These are phyloP conservation scores for Cydia pomonella DNA, from an alignment of 1,140 invertebrate species.

Conservation along the genomic window DNA sequence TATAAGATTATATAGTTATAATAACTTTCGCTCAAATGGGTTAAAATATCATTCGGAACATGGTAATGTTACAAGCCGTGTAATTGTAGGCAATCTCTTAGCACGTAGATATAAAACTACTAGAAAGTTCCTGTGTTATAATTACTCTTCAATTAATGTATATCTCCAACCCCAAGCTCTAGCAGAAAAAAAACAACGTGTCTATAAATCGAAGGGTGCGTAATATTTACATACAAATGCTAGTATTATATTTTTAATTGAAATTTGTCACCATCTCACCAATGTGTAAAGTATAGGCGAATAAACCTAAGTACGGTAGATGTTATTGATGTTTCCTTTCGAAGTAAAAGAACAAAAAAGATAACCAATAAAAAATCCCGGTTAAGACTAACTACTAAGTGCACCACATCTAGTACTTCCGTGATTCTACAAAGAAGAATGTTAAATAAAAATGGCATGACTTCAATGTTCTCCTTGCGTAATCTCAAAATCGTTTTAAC, in stretches of 20 bases:
- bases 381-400: not conserved
- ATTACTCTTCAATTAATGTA: not conserved
- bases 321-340: not conserved
- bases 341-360: not conserved
- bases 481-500: conserved; percentile 28
- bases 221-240: too few relatives aligned
- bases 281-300: too few relatives aligned
- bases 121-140: not conserved
- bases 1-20: not conserved
- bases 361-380: not conserved
- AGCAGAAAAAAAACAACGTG: too few relatives aligned
- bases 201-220: too few relatives aligned
- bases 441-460: conserved; percentile 30
- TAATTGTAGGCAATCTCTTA: conserved; percentile 22
- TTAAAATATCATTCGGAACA: conserved; percentile 25
- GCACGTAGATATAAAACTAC: not conserved
- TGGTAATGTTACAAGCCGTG: conserved; percentile 14
- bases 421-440: conserved; percentile 1
- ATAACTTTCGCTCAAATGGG: conserved; percentile 24
- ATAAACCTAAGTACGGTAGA: not conserved
- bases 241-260: too few relatives aligned
- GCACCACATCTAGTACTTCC: conserved; percentile 18
- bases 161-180: not conserved
- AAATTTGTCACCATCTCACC: too few relatives aligned
- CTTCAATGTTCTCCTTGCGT: conserved; percentile 27